Base-by-base conservation (phyloP, 2,113 vertebrate species). In the Stegostoma tigrinum region DNA sequence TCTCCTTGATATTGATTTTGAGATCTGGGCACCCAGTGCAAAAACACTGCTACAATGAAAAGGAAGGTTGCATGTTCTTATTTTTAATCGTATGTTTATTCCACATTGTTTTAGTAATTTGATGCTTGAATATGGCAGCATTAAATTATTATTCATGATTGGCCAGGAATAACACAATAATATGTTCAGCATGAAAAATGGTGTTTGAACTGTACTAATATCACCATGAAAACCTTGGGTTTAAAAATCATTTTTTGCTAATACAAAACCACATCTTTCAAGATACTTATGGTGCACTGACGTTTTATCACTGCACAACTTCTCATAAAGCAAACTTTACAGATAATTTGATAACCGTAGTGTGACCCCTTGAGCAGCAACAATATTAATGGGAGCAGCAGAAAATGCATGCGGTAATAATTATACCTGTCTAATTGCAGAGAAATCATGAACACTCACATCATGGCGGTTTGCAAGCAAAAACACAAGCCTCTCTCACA, bases 351-450 rank as follows among this genome's bases (percentile, higher is more conserved):
- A 95, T 95, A 95, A 95, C 68, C 38, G 97, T 97, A 97, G 97
- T 97, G 97, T 97, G 96, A 97, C 96, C 96, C 93, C 38, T 0
- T 95, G 97, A 97, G 97, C 97, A 97, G 97, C 97, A 97, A 96
- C 97, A 97, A 97, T 97, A 97, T 97, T 96, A 96, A 96, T 97
- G 96, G 97, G 97, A 97, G 97, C 96, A 96, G 96, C 97, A 97
- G 97, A 96, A 97, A 97, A 97, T 97, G 96, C 97, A 96, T 96
- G 96, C 96, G 96, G 96, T 89, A 96, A 97, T 97, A 97, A 98
- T 98, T 98, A 97, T 97, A 97, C 96, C 97, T 96, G 97, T 97
- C 96, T 98, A 97, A 97, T 97, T 97, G 97, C 97, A 97, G 97
- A 96, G 96, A 97, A 97, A 98, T 97, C 97, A 97, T 27, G 8